Evolutionary conservation across 2,888 invertebrate genomes (phyloP).

Genomic region (Entomobrya proxima): DNA sequence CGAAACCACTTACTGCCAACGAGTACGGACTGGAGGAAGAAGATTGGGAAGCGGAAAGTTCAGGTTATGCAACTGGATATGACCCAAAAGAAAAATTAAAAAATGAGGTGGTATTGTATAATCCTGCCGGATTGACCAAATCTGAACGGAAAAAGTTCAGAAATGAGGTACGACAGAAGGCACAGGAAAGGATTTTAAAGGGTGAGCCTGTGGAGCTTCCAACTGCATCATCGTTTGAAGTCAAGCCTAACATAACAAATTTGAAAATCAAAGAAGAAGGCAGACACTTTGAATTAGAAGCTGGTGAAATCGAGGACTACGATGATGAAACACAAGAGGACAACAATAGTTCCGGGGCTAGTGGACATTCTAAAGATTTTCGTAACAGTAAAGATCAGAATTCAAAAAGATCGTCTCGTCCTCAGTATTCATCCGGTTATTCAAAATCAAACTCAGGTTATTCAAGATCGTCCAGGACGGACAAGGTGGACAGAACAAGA

Average conservation of each 20-base stretch:
- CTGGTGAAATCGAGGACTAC: conserved; percentile 24
- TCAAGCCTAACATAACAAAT: conserved; percentile 15
- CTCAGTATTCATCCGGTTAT: too few relatives aligned
- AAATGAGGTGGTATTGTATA: conserved; percentile 55
- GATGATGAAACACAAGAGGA: too few relatives aligned
- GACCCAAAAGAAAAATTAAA: conserved; percentile 67
- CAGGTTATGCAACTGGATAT: conserved; percentile 65
- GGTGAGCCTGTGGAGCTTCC: conserved; percentile 15
- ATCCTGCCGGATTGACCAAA: conserved; percentile 68
- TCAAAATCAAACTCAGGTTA: too few relatives aligned
- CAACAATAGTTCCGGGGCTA: too few relatives aligned
- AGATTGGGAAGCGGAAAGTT: conserved; percentile 71
- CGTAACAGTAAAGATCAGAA: too few relatives aligned
- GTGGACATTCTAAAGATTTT: too few relatives aligned
- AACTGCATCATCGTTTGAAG: conserved; percentile 6
- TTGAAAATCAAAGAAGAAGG: conserved; percentile 12
- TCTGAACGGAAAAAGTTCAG: conserved; percentile 68
- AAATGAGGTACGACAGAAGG: conserved; percentile 15
- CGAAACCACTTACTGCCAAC: conserved; percentile 18
- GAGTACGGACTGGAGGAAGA: conserved; percentile 63
- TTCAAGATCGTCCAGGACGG: neutral
- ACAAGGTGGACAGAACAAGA: neutral
- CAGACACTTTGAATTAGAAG: neutral
- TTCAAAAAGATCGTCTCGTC: too few relatives aligned
- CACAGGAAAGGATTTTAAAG: neutral